Conservation (phyloP, 2,113 vertebrate species). For the Prinia subflava region DNA sequence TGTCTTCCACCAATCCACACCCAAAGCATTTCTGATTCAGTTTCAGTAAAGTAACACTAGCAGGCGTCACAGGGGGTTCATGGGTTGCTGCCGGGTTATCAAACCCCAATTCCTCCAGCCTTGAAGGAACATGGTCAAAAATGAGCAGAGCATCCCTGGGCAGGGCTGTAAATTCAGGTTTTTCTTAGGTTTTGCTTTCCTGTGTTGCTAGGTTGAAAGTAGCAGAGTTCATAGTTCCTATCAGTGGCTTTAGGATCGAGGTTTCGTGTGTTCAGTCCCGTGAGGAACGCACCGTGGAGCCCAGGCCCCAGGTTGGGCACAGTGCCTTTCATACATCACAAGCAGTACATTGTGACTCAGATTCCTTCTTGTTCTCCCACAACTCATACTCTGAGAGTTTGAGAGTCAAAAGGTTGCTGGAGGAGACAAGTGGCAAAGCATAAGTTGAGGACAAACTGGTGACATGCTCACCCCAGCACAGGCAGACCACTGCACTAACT, state of each 20-base stretch:
- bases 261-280: accelerated
- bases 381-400: background rate
- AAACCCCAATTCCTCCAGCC: background rate
- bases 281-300: accelerated
- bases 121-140: background rate
- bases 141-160: background rate
- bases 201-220: background rate
- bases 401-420: background rate
- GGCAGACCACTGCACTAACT: background rate
- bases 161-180: background rate
- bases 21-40: background rate
- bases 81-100: accelerated
- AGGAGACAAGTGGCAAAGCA: background rate
- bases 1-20: background rate
- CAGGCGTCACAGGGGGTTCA: accelerated
- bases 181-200: background rate
- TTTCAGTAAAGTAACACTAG: background rate
- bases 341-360: background rate
- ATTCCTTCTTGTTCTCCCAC: background rate
- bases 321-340: background rate
- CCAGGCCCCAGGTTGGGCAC: background rate
- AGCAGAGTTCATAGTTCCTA: background rate
- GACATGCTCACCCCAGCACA: accelerated
- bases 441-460: background rate
- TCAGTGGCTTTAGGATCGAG: background rate